Evolutionary conservation across 2,888 invertebrate genomes (phyloP).

Genomic region (Cheilosia urbana): DNA sequence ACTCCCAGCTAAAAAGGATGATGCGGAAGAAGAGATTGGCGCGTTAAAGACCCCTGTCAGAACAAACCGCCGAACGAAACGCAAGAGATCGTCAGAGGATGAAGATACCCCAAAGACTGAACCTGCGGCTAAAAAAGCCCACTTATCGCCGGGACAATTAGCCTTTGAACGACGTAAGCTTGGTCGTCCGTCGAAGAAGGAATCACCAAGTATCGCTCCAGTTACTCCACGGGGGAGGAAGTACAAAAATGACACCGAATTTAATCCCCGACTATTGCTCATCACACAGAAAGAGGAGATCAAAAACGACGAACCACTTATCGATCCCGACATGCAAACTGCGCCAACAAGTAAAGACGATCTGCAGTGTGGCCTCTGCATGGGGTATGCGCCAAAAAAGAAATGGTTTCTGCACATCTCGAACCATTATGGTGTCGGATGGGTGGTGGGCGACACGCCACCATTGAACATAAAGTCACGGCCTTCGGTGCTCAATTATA

Average conservation of each 20-base stretch:
- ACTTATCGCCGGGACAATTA: not conserved
- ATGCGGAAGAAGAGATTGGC: not conserved
- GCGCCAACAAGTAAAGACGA: conserved; percentile 26
- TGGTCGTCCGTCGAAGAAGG: conserved; percentile 6
- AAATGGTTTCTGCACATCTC: conserved; percentile 79
- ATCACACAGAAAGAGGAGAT: conserved; percentile 80
- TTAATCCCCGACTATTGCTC: conserved; percentile 80
- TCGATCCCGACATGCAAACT: conserved; percentile 42
- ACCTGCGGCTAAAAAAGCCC: conserved; percentile 25
- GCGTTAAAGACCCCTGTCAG: not conserved
- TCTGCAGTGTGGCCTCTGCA: conserved; percentile 81
- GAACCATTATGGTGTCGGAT: conserved; percentile 82
- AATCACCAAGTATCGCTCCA: not conserved
- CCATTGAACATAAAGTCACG: conserved; percentile 77
- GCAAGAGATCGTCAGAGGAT: conserved; percentile 6
- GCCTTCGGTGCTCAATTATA: conserved; percentile 72
- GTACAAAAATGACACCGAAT: conserved; percentile 65
- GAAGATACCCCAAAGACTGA: conserved; percentile 1
- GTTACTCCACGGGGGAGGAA: conserved; percentile 21
- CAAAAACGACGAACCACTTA: conserved; percentile 77
- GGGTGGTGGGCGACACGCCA: conserved; percentile 77
- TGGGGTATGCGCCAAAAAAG: conserved; percentile 71
- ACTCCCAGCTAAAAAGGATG: not conserved
- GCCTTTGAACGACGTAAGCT: not conserved
- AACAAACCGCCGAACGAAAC: not conserved